Conservation (phyloP, 2,888 invertebrate genomes). For the Alloscopus bannaensis region DNA sequence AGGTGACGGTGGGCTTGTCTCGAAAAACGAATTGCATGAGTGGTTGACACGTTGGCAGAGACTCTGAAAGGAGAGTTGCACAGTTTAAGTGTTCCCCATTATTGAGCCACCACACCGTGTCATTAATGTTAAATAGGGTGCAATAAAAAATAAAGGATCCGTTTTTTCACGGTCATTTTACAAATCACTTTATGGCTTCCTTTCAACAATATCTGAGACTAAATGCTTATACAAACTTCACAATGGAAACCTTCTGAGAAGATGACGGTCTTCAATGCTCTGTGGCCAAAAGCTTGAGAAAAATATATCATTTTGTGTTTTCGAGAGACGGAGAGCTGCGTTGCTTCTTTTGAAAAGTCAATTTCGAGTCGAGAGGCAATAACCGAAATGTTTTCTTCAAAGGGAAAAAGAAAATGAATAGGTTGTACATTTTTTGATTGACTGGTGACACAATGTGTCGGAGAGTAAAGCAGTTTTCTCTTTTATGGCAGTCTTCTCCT, state of each 20-base stretch:
- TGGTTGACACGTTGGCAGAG: conserved; percentile 46
- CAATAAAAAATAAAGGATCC: conserved; percentile 9
- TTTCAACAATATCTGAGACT: no score
- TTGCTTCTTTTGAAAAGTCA: conserved; percentile 16
- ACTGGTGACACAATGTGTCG: conserved; percentile 56
- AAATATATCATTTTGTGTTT: no score
- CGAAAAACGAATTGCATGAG: no score
- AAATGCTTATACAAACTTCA: no score
- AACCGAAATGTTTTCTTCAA: conserved; percentile 5
- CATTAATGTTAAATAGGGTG: conserved; percentile 32
- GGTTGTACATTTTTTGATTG: conserved; percentile 46
- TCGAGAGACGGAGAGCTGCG: background rate
- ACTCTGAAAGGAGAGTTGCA: conserved; percentile 18
- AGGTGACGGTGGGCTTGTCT: conserved; percentile 57
- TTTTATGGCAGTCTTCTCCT: conserved; percentile 31
- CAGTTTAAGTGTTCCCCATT: background rate
- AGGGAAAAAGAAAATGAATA: conserved; percentile 29
- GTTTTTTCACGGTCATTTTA: conserved; percentile 37
- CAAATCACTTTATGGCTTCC: conserved; percentile 56
- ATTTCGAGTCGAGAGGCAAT: background rate
- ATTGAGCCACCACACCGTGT: conserved; percentile 30
- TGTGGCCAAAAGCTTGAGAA: no score
- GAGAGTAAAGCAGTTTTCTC: conserved; percentile 6
- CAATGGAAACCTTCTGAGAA: no score
- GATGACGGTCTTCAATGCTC: no score